Evolutionary conservation across 2,888 invertebrate species (phyloP), one percentile per base, ranked within the genome.

Genomic region (Proisotoma minuta): DNA sequence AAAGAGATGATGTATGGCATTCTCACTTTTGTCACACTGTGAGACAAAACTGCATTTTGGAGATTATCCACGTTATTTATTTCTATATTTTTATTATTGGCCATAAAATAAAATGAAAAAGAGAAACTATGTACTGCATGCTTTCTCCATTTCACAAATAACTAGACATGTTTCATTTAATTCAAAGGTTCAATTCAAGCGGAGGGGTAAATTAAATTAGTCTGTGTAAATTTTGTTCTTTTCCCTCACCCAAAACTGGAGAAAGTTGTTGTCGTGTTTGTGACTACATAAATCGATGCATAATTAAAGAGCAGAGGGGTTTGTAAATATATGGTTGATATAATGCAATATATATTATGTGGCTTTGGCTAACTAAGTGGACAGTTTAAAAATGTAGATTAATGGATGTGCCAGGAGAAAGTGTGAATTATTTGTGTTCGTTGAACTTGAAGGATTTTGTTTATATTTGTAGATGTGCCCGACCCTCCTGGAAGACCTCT

Each of bases 401-500:
- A 65, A 68, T 68, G 68, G 63, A 63, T 28, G 56, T 68, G 63
- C 59, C 62, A 59, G 53, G 62, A 56, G 64, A 68, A 68, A 65
- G 57, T 59, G 62, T 68, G 63, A 68, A 68, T 68, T 68, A 68
- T 65, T 62, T 60, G 50, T 54, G 26, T 40, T 50, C 50, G 15
- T 47, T 34, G 20, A 18, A 27, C 29, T 49, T 54, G 47, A 40
- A 51, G 51, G 60, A 39, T 54, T 54, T 34, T 54, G 54, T 54
- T 43, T 34, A 15, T 34, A 43, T n/a, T 43, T 43, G 5, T 20
- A 43, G 43, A 20, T 18, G 74, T 85, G 75, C 85, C 87, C 64
- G 85, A 85, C 77, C 84, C 86, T 70, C 86, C 87, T 71, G 86
- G 86, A 74, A 81, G 85, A 73, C 87, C 87, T 70, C 80, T 87